Evolutionary conservation across 2,888 invertebrate genomes (phyloP), one percentile per base, ranked within the genome.

Genomic region (Melinaea marsaeus): DNA sequence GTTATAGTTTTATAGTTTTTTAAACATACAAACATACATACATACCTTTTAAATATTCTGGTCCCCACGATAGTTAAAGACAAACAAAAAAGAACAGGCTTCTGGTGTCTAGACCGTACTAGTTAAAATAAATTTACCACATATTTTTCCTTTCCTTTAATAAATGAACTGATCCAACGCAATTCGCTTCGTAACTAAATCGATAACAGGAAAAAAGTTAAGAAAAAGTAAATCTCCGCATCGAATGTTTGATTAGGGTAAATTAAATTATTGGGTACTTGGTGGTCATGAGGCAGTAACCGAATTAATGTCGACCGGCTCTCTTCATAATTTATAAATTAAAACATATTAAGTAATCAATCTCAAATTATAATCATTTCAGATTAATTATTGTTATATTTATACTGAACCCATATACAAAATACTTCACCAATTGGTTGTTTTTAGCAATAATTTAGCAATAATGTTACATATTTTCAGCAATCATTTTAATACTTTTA

Each of bases 181-280:
- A 51, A 51, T 32, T 32, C 32, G 32, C 32, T 7, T 4, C 60
- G 42, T 55, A 22, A 55, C 34, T 55, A 46, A 55, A 57, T 61
- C 56, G 56, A 61, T 61, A 57, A 7, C 61, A 61, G 55, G 56
- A 61, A 61, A 61, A 51, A 33, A 35, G 32, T 33, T 57, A 35
- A 61, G 57, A 57, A 61, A 48, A 61, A 61, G 54, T 33, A 32
- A 35, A 22, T 47, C 5, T 13, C 61, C 32, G 51, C 48, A 54
- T 61, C 57, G 61, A 57, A 61, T 57, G 46, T 48, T 61, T 61
- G 57, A 61, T 61, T 61, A 45, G 42, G 45, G 42, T 57, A 42
- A 42, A 57, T 57, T 61, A 42, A 61, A 51, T 57, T 54, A 57
- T 59, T 51, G 35, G 57, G 57, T 60, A 34, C 37, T 61, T 34